Base-by-base conservation (phyloP, 2,888 invertebrate species). In the Ophioninae sp. region DNA sequence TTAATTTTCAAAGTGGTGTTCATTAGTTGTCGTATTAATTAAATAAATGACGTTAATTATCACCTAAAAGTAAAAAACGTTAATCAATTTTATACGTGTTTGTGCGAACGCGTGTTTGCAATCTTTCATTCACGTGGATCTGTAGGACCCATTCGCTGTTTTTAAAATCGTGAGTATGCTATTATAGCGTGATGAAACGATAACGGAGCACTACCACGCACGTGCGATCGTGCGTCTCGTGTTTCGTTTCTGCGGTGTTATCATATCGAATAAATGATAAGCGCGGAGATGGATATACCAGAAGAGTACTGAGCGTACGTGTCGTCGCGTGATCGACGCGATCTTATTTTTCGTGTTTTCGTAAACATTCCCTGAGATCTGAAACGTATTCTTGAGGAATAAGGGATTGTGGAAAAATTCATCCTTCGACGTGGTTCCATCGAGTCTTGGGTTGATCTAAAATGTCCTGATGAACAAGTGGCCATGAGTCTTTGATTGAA, bases 161-260 rank as follows among this genome's bases (percentile, higher is more conserved):
- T 10, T 30, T 30, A 73, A 79, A 72, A 79, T 50, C 30, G 3
- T 20, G 67, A 73, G 67, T 61, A 41, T 3, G 57, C 17, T 10
- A 67, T 65, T 44, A 50, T 50, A 50, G 17, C 50, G 13, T 50
- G 50, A 50, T 39, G 21, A 39, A 8, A 68, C 10, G 37, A 20
- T 67, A 37, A 8, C 8, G 17, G 39, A 8, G 8, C 7, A 20
- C 2, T 8, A 13, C 13, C 37, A 44, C 1, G 44, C 39, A 44
- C 5, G 44, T 21, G 23, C 37, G 68, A 59, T 74, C 80, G 68
- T 68, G 62, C 17, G 13, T 56, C 50, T 74, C 80, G 74, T 44
- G 68, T 69, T 17, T 7, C 56, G 6, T 10, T 21, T 59, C 20
- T 39, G 17, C 21, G 59, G 37, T 50, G 69, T 65, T 44, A 76